These are phyloP conservation scores for Synanceia verrucosa DNA, from an alignment of 2,797 vertebrate species.

Conservation along the genomic window DNA sequence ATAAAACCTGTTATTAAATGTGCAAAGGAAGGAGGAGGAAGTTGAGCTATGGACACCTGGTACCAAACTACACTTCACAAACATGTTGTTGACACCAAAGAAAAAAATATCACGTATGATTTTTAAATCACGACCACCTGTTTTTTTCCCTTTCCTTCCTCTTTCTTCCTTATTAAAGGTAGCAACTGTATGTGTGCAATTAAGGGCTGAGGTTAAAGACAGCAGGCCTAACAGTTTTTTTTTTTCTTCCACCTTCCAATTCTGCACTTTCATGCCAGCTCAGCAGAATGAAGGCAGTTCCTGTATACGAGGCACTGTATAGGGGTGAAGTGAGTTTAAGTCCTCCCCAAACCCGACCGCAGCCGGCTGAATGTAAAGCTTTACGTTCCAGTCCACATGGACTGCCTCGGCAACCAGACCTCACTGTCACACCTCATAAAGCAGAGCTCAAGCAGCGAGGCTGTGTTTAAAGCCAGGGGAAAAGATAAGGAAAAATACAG, in stretches of 20 bases:
- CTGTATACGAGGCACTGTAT: conserved; percentile 65
- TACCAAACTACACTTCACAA: conserved; percentile 19
- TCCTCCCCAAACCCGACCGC: conserved; percentile 58
- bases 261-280: conserved; percentile 84
- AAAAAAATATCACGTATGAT: background rate
- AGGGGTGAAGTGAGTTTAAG: conserved; percentile 70
- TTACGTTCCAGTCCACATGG: conserved; percentile 61
- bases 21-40: conserved; percentile 16
- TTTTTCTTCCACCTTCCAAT: conserved; percentile 31
- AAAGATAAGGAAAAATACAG: conserved; percentile 72
- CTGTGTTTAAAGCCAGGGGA: conserved; percentile 56
- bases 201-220: conserved; percentile 51
- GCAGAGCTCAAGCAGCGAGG: conserved; percentile 52
- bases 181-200: conserved; percentile 39
- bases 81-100: conserved; percentile 2
- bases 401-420: conserved; percentile 63
- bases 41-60: conserved; percentile 38
- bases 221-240: conserved; percentile 46
- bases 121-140: conserved; percentile 24
- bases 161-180: conserved; percentile 35
- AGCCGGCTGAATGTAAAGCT: conserved; percentile 71
- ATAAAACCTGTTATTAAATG: conserved; percentile 60
- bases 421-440: conserved; percentile 80
- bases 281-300: conserved; percentile 85
- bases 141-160: conserved; percentile 44